A percentile compares a stretch with the other conserved stretches of the same genome.
Evolutionary conservation across 2,888 invertebrate genomes (phyloP).

Genomic region (Trisateles emortualis): DNA sequence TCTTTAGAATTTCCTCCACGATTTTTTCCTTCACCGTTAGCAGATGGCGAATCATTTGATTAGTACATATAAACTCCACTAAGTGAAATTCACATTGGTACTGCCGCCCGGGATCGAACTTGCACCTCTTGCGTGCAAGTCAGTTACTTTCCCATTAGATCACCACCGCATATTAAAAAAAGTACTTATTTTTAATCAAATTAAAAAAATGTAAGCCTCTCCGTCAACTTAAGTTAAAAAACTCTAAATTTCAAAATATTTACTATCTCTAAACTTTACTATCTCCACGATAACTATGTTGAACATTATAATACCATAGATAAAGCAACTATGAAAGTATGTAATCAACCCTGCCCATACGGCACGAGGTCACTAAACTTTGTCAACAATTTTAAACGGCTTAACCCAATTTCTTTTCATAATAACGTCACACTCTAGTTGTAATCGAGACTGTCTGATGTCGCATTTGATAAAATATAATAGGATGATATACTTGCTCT

Average conservation of each 20-base stretch:
- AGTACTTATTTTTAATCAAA: too few species aligned
- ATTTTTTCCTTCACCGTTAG: too few species aligned
- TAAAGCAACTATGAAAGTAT: constrained; percentile 37
- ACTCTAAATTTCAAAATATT: constrained; percentile 7
- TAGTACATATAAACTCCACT: too few species aligned
- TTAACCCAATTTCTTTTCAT: constrained; percentile 80
- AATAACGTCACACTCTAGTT: constrained; percentile 81
- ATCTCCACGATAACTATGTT: constrained; percentile 38
- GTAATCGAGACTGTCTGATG: constrained; percentile 56
- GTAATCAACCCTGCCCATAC: constrained; percentile 35
- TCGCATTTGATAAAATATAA: constrained; percentile 65
- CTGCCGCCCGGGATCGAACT: too few species aligned
- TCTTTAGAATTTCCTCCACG: too few species aligned
- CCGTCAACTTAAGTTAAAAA: too few species aligned
- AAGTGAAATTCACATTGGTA: too few species aligned
- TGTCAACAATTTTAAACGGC: constrained; percentile 59
- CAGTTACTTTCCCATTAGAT: too few species aligned
- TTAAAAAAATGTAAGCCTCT: too few species aligned
- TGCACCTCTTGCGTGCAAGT: too few species aligned
- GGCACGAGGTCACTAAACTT: constrained; percentile 43
- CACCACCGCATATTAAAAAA: too few species aligned
- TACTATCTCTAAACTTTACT: constrained; percentile 26
- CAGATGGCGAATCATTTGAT: too few species aligned
- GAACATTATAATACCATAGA: constrained; percentile 40
- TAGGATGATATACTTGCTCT: constrained; percentile 24